phyloP scores from a whole-genome alignment of 2,797 vertebrate species.

The Cercopithecus neglectus region DNA sequence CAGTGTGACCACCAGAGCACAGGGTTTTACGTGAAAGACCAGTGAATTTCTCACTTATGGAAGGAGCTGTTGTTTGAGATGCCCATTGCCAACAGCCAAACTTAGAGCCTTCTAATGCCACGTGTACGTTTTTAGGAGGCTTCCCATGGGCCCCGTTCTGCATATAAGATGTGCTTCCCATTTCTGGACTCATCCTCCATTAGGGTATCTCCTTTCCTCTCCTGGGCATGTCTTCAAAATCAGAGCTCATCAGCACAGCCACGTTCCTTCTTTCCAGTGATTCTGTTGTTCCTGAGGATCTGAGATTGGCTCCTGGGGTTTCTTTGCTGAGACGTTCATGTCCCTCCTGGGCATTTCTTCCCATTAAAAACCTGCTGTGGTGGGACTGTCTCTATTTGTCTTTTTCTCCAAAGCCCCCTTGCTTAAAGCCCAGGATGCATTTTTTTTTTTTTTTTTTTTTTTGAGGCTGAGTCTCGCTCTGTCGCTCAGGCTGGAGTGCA shows the following conservation, averaged over 20 bases:
- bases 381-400: neutral
- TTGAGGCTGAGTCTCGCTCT: neutral
- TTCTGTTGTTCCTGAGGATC: neutral
- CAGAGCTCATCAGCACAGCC: fast-evolving
- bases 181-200: neutral
- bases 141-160: neutral
- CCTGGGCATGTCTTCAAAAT: neutral
- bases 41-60: neutral
- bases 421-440: neutral
- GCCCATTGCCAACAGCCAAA: neutral
- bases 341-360: neutral
- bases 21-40: neutral
- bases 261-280: fast-evolving
- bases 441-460: no score
- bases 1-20: fast-evolving
- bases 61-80: neutral
- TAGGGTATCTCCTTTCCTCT: neutral
- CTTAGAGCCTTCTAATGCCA: neutral
- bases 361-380: neutral
- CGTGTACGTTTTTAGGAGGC: neutral
- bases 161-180: fast-evolving
- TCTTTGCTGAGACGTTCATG: neutral
- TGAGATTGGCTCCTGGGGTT: neutral
- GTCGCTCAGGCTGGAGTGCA: no score
- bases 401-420: neutral